These are phyloP conservation scores for Hypomecis punctinalis DNA, from an alignment of 2,888 invertebrate species.

Conservation along the genomic window DNA sequence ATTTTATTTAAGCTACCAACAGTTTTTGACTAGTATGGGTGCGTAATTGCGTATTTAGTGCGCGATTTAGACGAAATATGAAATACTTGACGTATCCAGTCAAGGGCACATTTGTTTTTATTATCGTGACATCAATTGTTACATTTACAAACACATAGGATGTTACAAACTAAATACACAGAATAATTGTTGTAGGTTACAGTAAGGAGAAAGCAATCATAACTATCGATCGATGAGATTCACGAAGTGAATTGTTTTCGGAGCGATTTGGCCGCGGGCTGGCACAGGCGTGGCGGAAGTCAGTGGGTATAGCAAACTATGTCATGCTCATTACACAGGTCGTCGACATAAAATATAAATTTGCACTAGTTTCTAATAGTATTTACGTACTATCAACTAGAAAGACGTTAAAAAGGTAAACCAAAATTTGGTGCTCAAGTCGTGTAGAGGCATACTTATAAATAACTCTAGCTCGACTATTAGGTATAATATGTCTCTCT, in stretches of 20 bases:
- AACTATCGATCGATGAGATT: constrained; percentile 70
- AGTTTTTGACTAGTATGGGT: neutral
- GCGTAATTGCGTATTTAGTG: neutral
- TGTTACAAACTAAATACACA: neutral
- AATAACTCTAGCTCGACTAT: too few relatives aligned
- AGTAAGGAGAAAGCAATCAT: constrained; percentile 65
- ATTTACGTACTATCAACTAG: neutral
- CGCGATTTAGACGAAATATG: neutral
- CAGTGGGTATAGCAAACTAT: neutral
- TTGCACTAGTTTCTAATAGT: neutral
- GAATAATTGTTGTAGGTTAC: neutral
- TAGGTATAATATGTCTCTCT: too few relatives aligned
- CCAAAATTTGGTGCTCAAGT: too few relatives aligned
- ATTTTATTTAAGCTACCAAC: neutral
- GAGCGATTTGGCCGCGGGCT: constrained; percentile 31
- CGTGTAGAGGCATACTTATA: too few relatives aligned
- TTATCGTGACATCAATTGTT: neutral
- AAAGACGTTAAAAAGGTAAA: neutral
- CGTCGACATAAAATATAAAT: neutral
- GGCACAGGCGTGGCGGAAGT: neutral
- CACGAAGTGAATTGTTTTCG: constrained; percentile 66
- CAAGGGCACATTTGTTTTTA: constrained; percentile 11
- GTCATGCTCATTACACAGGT: neutral
- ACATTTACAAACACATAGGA: neutral
- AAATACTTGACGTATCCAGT: neutral